Conservation (phyloP, 2,113 vertebrate species). For the Nothocercus nigrocapillus region DNA sequence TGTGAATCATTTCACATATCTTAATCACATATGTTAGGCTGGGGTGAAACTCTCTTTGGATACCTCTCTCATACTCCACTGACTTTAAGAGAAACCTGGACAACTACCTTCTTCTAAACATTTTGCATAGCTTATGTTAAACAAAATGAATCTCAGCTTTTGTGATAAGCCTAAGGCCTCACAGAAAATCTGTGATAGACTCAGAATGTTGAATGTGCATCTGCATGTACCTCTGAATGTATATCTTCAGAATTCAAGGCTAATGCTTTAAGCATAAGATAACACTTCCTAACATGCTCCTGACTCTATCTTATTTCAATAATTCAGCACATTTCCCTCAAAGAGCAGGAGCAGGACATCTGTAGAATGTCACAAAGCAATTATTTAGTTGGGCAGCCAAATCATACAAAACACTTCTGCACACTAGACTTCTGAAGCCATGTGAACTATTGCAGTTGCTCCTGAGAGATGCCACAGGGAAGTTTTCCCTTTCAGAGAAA, state of each 20-base stretch:
- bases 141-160: neutral
- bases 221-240: neutral
- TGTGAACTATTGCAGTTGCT: constrained; percentile 65
- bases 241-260: neutral
- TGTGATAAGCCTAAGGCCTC: constrained; percentile 28
- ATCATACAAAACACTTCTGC: constrained; percentile 26
- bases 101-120: neutral
- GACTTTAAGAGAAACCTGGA: neutral
- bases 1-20: neutral
- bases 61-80: neutral
- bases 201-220: neutral
- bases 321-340: constrained; percentile 40
- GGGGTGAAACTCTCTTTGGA: neutral
- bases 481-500: constrained; percentile 60
- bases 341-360: constrained; percentile 24
- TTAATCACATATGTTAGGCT: fast-evolving
- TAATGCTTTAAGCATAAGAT: constrained; percentile 36
- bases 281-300: constrained; percentile 18
- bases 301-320: constrained; percentile 36
- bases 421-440: constrained; percentile 53
- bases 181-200: neutral
- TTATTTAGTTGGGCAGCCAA: constrained; percentile 55
- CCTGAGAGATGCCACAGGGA: constrained; percentile 66
- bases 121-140: neutral
- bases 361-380: constrained; percentile 33